A percentile compares a stretch with the other conserved stretches of the same genome.
phyloP scores from a whole-genome alignment of 2,888 invertebrate species.

The Xanthostigma xanthostigma region DNA sequence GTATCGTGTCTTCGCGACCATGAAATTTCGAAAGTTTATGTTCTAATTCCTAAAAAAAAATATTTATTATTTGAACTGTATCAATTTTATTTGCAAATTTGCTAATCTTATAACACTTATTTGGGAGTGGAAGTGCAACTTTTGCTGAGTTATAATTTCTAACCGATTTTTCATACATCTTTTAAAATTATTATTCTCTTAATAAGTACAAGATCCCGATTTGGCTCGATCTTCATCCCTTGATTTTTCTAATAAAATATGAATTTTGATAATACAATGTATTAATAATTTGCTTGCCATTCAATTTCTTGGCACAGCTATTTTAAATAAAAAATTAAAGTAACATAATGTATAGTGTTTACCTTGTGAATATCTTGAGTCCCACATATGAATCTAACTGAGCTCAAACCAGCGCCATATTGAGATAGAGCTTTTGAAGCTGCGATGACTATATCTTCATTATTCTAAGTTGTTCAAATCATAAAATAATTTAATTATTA shows the following conservation, averaged over 20 bases:
- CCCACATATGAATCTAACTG: slow-evolving; percentile 85
- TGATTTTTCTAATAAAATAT: too few species aligned
- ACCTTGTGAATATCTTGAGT: slow-evolving; percentile 70
- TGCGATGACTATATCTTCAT: slow-evolving; percentile 62
- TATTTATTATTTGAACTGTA: too few species aligned
- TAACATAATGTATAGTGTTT: slow-evolving; percentile 12
- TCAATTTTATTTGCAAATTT: too few species aligned
- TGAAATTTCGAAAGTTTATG: slow-evolving; percentile 68
- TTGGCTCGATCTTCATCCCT: too few species aligned
- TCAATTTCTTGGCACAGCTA: too few species aligned
- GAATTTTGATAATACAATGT: too few species aligned
- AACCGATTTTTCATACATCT: neutral
- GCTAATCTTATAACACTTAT: too few species aligned
- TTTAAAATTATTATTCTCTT: too few species aligned
- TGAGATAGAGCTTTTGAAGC: slow-evolving; percentile 56
- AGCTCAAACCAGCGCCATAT: slow-evolving; percentile 80
- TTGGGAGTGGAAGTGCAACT: too few species aligned
- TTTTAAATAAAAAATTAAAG: too few species aligned
- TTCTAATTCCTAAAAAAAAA: slow-evolving; percentile 46
- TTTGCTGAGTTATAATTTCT: neutral
- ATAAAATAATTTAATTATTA: neutral
- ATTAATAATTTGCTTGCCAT: too few species aligned
- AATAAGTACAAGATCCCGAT: too few species aligned
- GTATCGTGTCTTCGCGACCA: slow-evolving; percentile 65
- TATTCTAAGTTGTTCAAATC: slow-evolving; percentile 39